Evolutionary conservation across 1,140 invertebrate species (phyloP), one percentile per base, ranked within the genome.

Genomic region (Asbolus verrucosus): DNA sequence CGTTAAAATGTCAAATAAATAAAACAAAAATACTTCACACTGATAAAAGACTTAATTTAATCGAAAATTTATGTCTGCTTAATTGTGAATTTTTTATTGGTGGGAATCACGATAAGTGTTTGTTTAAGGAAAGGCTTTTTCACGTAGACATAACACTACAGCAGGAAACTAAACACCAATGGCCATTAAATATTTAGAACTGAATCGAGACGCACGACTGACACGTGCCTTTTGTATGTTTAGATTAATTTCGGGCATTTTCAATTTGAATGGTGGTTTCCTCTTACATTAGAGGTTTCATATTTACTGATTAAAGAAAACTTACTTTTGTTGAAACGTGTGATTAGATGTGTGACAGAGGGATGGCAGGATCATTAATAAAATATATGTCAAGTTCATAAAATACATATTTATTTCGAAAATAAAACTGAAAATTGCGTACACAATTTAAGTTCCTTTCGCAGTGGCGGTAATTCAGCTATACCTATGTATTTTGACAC

Each of bases 141-240:
- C 46, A 27, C 46, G 46, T 21, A 54, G 24, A 27, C 41, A 46
- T 46, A 46, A 11, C 19, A 11, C 18, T 5, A 27, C 9, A 27
- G 24, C n/a, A 24, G 21, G 46, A 54, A 54, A 54, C 46, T 21
- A 54, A 54, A 54, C 46, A 54, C 46, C 18, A 21, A 54, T 54
- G 18, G 11, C 19, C 13, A 27, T 54, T 21, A 54, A 54, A 27
- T 54, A 54, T 54, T 54, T 54, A 54, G 46, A 54, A 54, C 24
- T 54, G 46, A 54, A 54, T 54, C 27, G 27, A 21, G 46, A 1
- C 46, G 13, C 46, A 54, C 21, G 46, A 6, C 21, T n/a, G 46
- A 54, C 46, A 54, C 46, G 46, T 54, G 46, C 21, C 46, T 54
- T 54, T 54, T 54, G 46, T 54, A 13, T 54, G 27, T 54, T 54